These are phyloP conservation scores for Myotis davidii DNA, from an alignment of 2,113 vertebrate species.

Conservation along the genomic window DNA sequence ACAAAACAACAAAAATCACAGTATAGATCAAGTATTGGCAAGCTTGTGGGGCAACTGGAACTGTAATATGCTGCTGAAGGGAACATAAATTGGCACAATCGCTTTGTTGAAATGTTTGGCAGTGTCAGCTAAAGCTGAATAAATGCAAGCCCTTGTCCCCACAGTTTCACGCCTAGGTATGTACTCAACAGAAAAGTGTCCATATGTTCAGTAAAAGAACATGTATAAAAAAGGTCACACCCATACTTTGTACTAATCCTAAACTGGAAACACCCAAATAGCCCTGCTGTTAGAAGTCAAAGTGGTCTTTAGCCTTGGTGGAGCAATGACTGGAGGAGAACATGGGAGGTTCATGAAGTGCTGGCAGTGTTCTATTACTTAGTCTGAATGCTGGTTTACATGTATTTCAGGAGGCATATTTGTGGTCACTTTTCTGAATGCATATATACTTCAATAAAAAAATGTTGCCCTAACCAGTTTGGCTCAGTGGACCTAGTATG, in stretches of 20 bases:
- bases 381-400: background rate
- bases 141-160: background rate
- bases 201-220: background rate
- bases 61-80: background rate
- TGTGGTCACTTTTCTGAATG: background rate
- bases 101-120: background rate
- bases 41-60: background rate
- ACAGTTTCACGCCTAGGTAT: background rate
- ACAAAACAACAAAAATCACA: background rate
- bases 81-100: background rate
- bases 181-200: background rate
- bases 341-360: background rate
- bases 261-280: background rate
- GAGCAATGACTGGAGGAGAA: background rate
- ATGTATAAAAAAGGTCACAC: background rate
- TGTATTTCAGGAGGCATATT: background rate
- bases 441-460: background rate
- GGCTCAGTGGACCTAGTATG: too few relatives aligned
- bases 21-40: background rate
- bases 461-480: too few relatives aligned
- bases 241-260: background rate
- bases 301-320: background rate
- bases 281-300: background rate
- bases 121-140: background rate
- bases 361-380: constrained; percentile 24